These are phyloP conservation scores for Pao palembangensis DNA, from an alignment of 2,113 vertebrate species.

Conservation along the genomic window DNA sequence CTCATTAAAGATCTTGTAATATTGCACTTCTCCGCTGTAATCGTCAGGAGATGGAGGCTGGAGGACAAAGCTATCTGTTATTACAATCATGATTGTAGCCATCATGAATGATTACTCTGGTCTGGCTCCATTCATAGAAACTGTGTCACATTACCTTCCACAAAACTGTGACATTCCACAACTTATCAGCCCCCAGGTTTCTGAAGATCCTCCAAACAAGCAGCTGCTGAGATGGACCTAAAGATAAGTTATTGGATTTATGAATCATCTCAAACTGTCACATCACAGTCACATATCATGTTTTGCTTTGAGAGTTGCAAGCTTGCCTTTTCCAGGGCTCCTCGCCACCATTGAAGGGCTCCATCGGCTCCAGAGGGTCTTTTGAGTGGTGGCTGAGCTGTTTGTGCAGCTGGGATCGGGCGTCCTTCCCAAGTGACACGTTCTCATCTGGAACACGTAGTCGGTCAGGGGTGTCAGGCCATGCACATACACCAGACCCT, in stretches of 20 bases:
- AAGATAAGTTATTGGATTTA: not conserved
- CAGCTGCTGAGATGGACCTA: slow-evolving; percentile 63
- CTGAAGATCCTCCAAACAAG: slow-evolving; percentile 65
- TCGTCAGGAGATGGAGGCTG: slow-evolving; percentile 57
- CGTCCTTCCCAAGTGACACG: slow-evolving; percentile 34
- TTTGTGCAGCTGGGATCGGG: not conserved
- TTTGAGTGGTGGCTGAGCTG: slow-evolving; percentile 1
- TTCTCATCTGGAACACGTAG: slow-evolving; percentile 68
- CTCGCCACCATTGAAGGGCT: slow-evolving; percentile 39
- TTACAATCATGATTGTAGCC: not conserved
- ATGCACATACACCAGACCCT: slow-evolving; percentile 32
- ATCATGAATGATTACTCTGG: not conserved
- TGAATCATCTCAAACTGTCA: not conserved
- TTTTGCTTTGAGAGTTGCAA: not conserved
- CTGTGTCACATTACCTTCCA: slow-evolving; percentile 70
- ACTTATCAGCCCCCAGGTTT: not conserved
- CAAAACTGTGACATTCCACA: slow-evolving; percentile 54
- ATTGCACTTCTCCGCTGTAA: slow-evolving; percentile 48
- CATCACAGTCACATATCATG: not conserved
- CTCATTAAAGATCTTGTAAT: slow-evolving; percentile 44
- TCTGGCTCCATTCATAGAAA: not conserved
- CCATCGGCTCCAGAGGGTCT: slow-evolving; percentile 69
- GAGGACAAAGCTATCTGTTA: not conserved
- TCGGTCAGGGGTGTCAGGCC: slow-evolving; percentile 51
- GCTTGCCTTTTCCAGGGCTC: slow-evolving; percentile 68